These are phyloP conservation scores for Ciconia boyciana DNA, from an alignment of 2,113 vertebrate genomes.

Conservation along the genomic window DNA sequence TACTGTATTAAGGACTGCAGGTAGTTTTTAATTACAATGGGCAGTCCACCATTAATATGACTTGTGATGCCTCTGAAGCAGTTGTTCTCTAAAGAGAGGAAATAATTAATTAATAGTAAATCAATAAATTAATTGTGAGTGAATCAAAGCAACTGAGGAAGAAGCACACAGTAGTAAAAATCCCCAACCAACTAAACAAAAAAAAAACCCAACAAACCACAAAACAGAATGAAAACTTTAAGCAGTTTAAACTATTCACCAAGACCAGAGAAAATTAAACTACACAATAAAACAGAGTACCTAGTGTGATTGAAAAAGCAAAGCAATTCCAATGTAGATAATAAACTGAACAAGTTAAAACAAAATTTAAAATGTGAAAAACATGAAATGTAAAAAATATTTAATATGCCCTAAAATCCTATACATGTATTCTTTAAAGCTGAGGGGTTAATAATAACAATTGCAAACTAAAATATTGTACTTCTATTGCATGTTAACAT, in stretches of 20 bases:
- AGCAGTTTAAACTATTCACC: constrained; percentile 35
- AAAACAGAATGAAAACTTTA: constrained; percentile 41
- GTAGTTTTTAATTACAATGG: constrained; percentile 65
- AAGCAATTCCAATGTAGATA: constrained; percentile 12
- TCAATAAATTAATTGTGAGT: constrained; percentile 44
- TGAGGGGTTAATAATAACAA: neutral
- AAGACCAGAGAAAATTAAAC: constrained; percentile 49
- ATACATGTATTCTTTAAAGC: neutral
- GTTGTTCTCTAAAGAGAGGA: constrained; percentile 20
- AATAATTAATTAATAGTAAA: constrained; percentile 52
- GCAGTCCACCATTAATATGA: constrained; percentile 56
- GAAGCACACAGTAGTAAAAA: neutral
- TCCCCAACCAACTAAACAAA: neutral
- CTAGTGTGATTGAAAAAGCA: neutral
- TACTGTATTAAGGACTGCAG: constrained; percentile 27
- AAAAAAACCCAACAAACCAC: neutral
- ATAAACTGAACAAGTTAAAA: neutral
- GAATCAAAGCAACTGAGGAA: neutral
- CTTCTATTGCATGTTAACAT: neutral
- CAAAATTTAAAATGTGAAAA: neutral
- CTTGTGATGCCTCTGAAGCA: constrained; percentile 51
- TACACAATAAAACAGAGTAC: constrained; percentile 12
- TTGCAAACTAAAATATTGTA: neutral
- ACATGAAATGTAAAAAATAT: neutral
- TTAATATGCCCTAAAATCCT: neutral